These are phyloP conservation scores for Phocoena sinus DNA, from an alignment of 2,113 vertebrate genomes.

Conservation along the genomic window DNA sequence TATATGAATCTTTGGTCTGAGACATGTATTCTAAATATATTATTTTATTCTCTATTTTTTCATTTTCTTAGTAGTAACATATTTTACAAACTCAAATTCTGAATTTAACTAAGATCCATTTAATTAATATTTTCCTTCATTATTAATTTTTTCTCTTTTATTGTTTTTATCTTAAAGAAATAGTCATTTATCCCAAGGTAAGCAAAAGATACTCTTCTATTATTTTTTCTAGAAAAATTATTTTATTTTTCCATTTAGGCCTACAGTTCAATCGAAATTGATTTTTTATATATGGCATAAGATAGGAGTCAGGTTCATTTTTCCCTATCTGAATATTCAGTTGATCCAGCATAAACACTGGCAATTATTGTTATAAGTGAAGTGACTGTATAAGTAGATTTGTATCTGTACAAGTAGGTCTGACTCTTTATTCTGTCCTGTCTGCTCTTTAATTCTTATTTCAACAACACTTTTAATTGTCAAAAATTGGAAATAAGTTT, in stretches of 20 bases:
- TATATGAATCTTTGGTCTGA: neutral
- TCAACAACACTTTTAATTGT: neutral
- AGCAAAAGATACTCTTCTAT: neutral
- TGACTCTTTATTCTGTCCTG: neutral
- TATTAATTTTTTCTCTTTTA: neutral
- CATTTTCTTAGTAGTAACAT: neutral
- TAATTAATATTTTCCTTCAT: neutral
- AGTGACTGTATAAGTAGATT: neutral
- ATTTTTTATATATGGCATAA: neutral
- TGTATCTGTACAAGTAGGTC: neutral
- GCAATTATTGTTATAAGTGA: neutral
- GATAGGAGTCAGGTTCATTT: neutral
- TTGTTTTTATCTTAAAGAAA: neutral
- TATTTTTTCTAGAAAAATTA: neutral
- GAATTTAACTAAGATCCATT: neutral
- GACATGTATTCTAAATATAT: neutral
- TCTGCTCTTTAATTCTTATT: neutral
- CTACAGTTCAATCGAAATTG: neutral
- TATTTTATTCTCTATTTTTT: neutral
- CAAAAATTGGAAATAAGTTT: neutral
- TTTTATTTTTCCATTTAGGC: neutral
- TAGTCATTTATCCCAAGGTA: neutral
- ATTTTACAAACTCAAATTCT: neutral
- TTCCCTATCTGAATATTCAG: neutral
- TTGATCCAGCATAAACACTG: neutral